Evolutionary conservation across 2,888 invertebrate species (phyloP), one percentile per base, ranked within the genome.

Genomic region (Sialis lutaria): DNA sequence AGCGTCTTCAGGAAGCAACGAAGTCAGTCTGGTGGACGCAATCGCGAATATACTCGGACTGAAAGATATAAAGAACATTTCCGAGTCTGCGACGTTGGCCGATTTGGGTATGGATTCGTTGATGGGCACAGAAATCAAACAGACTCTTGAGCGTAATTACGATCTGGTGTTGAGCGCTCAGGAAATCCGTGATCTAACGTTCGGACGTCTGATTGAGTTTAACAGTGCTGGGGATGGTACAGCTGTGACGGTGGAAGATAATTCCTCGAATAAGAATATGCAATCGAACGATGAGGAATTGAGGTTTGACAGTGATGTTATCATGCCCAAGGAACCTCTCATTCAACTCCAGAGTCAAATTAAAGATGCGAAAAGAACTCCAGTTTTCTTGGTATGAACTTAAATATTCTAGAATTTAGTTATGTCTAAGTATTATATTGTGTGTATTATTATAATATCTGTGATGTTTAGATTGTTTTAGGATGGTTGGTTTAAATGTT

Each of bases 91-190:
- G 5, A 84, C 82, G 40, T 69, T 98, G 42, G 90, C 91, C 32
- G 97, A 98, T 64, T 75, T 98, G 39, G 97, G 97, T 50, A 89
- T 98, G 82, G 97, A 98, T 64, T 96, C 96, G 2, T 69, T 98
- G 54, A 97, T 97, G 97, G 95, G 95, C 42, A 93, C 97, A 2
- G 98, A 98, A 73, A 92, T 98, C 60, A 96, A 96, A 64, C 95
- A 95, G 67, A 88, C 89, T 0, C 68, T 96, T 46, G 95, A 95
- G 64, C 75, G 93, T 48, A 88, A 86, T 59, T 93, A 85, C 67
- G 95, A 97, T 64, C 68, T 96, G 49, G 81, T 88, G 22, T 70
- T 97, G 51, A 83, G 86, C 51, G 87, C 92, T 55, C 88, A 89
- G 64, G 93, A 95, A 67, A 91, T 96, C 57, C 77, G 95, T 51